Conservation (phyloP, 2,113 vertebrate species). For the Plestiodon gilberti region DNA sequence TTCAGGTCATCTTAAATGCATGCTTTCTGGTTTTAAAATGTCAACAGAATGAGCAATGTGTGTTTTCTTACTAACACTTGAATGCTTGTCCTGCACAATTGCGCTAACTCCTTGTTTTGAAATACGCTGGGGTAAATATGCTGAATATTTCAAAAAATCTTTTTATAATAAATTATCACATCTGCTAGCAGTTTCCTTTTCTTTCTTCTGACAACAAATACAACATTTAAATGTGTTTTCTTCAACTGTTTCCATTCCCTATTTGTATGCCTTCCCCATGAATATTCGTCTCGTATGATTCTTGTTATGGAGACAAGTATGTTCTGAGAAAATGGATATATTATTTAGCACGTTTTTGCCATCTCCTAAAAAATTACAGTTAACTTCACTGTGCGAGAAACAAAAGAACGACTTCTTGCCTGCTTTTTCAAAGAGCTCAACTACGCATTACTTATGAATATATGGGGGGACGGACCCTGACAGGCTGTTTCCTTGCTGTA, state of each 20-base stretch:
- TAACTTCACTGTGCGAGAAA: not conserved
- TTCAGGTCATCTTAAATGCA: not conserved
- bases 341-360: slow-evolving; percentile 17
- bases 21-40: not conserved
- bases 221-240: slow-evolving; percentile 9
- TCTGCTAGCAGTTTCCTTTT: not conserved
- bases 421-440: not conserved
- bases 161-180: not conserved
- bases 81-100: not conserved
- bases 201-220: not conserved
- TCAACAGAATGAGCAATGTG: not conserved
- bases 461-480: not conserved
- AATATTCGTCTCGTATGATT: slow-evolving; percentile 15
- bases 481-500: not conserved
- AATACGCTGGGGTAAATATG: slow-evolving; percentile 6
- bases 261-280: not conserved
- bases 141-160: slow-evolving; percentile 29
- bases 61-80: not conserved
- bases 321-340: not conserved
- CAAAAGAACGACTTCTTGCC: not conserved
- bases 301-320: slow-evolving; percentile 26
- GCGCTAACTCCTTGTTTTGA: not conserved
- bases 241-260: not conserved
- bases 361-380: not conserved
- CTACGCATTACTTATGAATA: too few species aligned